A percentile compares a stretch with the other conserved stretches of the same genome.
Evolutionary conservation across 2,113 vertebrate genomes (phyloP).

Genomic region (Mesitornis unicolor): DNA sequence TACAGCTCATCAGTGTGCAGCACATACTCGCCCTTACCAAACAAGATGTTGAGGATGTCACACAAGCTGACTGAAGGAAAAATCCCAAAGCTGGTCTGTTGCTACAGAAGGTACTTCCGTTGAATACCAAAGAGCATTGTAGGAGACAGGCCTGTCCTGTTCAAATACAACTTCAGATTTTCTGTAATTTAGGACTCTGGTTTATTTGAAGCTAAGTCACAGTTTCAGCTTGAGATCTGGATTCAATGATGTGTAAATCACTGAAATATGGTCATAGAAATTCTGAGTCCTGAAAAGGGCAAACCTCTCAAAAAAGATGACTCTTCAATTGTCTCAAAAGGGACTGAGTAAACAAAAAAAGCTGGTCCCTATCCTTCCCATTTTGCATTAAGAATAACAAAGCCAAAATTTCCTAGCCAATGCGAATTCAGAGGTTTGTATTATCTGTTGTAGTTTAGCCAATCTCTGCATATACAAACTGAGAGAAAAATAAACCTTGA

Average conservation of each 20-base stretch:
- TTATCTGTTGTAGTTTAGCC: not conserved
- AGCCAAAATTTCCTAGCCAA: not conserved
- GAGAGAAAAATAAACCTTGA: not conserved
- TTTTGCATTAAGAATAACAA: not conserved
- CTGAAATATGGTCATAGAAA: not conserved
- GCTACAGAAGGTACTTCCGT: not conserved
- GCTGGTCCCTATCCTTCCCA: accelerated
- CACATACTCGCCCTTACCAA: accelerated
- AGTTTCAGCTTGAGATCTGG: not conserved
- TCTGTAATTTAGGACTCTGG: not conserved
- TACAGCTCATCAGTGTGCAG: not conserved
- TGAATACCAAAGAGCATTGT: not conserved
- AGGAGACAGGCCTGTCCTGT: not conserved
- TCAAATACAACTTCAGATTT: not conserved
- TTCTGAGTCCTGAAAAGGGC: not conserved
- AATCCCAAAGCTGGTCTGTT: not conserved
- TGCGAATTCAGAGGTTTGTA: not conserved
- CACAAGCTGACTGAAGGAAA: not conserved
- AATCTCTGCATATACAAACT: not conserved
- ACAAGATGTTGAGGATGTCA: accelerated
- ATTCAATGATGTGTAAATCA: not conserved
- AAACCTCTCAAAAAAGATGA: not conserved
- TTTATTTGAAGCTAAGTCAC: not conserved
- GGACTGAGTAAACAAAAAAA: not conserved
- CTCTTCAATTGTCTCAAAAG: not conserved